Conservation (phyloP, 2,113 vertebrate species). For the Collichthys lucidus region DNA sequence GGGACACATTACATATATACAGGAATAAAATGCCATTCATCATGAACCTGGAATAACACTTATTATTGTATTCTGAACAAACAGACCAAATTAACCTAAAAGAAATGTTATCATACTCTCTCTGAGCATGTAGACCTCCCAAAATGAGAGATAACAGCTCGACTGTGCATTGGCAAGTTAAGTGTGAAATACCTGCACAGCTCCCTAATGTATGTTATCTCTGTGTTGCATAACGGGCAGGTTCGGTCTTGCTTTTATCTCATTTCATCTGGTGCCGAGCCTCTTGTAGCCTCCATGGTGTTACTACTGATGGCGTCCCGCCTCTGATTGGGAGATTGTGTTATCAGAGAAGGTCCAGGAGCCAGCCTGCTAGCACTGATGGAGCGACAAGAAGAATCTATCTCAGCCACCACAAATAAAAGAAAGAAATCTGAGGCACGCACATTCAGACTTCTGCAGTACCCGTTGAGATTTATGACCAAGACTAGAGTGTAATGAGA, state of each 20-base stretch:
- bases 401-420: neutral
- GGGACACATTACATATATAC: neutral
- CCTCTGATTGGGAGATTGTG: slow-evolving; percentile 70
- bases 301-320: slow-evolving; percentile 25
- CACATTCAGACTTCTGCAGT: slow-evolving; percentile 21
- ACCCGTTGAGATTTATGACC: neutral
- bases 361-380: slow-evolving; percentile 66
- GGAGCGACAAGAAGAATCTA: slow-evolving; percentile 54
- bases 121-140: neutral
- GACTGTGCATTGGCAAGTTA: neutral
- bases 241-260: slow-evolving; percentile 74
- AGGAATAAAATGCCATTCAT: neutral
- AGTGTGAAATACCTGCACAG: slow-evolving; percentile 31
- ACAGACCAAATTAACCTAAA: neutral
- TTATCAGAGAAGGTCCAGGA: slow-evolving; percentile 75
- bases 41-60: neutral
- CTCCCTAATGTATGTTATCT: slow-evolving; percentile 27
- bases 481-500: no score
- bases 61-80: neutral
- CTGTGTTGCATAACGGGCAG: slow-evolving; percentile 59
- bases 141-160: neutral
- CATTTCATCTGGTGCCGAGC: slow-evolving; percentile 61
- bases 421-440: slow-evolving; percentile 26
- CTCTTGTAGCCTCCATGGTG: slow-evolving; percentile 46
- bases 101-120: neutral